phyloP scores from a whole-genome alignment of 2,797 vertebrate species.

The Acipenser ruthenus region DNA sequence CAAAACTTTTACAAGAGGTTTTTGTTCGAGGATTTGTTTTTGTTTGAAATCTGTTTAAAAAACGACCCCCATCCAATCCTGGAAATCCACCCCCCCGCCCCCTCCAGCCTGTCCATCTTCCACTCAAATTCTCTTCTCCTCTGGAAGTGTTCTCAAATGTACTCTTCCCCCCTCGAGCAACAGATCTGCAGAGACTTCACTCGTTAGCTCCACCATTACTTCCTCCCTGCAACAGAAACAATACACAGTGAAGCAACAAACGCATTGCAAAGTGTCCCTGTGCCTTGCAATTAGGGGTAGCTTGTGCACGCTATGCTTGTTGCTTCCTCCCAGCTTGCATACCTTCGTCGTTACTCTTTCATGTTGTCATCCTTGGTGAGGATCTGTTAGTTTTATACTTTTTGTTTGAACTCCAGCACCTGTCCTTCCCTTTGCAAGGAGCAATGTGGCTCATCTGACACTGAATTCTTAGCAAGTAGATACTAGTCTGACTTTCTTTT shows the following conservation, averaged over 20 bases:
- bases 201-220: slow-evolving; percentile 43
- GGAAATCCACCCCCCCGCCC: too few species aligned
- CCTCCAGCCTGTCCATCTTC: too few species aligned
- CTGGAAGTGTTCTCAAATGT: not conserved
- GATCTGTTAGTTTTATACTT: slow-evolving; percentile 20
- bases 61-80: too few species aligned
- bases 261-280: not conserved
- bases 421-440: slow-evolving; percentile 25
- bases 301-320: not conserved
- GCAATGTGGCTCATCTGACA: slow-evolving; percentile 13
- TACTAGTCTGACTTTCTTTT: not conserved
- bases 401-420: slow-evolving; percentile 22
- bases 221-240: slow-evolving; percentile 47
- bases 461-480: slow-evolving; percentile 7
- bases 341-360: slow-evolving; percentile 25
- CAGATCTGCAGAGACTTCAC: slow-evolving; percentile 48
- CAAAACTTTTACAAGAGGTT: slow-evolving; percentile 40
- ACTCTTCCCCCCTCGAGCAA: slow-evolving; percentile 20
- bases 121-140: not conserved
- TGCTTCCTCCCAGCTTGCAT: slow-evolving; percentile 6
- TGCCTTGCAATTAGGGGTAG: not conserved
- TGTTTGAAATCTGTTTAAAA: slow-evolving; percentile 16
- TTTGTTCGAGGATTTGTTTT: slow-evolving; percentile 31
- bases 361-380: slow-evolving; percentile 14
- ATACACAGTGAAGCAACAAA: slow-evolving; percentile 9